These are phyloP conservation scores for Brachypterus glaber DNA, from an alignment of 2,888 invertebrate genomes.

Conservation along the genomic window DNA sequence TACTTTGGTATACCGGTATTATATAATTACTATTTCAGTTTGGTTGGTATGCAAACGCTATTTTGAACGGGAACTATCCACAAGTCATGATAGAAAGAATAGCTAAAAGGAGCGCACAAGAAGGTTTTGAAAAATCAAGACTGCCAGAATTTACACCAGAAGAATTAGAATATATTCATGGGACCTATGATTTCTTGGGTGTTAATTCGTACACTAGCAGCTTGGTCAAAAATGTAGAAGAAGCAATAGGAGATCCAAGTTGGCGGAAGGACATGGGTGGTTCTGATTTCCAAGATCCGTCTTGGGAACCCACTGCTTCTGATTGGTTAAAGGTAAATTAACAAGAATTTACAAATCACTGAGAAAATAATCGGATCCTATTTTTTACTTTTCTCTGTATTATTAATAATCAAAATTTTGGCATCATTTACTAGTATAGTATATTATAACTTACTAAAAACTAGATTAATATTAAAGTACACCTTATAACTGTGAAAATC, in stretches of 20 bases:
- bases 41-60: slow-evolving; percentile 43
- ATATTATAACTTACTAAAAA: too few relatives aligned
- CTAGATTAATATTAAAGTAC: too few relatives aligned
- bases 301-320: slow-evolving; percentile 22
- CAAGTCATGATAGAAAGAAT: slow-evolving; percentile 52
- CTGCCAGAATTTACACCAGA: slow-evolving; percentile 51
- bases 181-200: slow-evolving; percentile 62
- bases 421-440: too few relatives aligned
- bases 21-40: too few relatives aligned
- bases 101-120: slow-evolving; percentile 46
- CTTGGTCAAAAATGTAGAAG: slow-evolving; percentile 42
- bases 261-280: slow-evolving; percentile 9
- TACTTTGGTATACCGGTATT: neutral
- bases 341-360: slow-evolving; percentile 1
- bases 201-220: slow-evolving; percentile 63
- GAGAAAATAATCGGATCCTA: too few relatives aligned
- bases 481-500: too few relatives aligned
- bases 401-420: too few relatives aligned
- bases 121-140: slow-evolving; percentile 51
- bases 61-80: slow-evolving; percentile 60
- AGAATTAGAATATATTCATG: slow-evolving; percentile 50
- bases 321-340: slow-evolving; percentile 14
- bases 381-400: too few relatives aligned
- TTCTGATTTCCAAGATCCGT: slow-evolving; percentile 6
- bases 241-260: slow-evolving; percentile 6